These are phyloP conservation scores for Holotrichia oblita DNA, from an alignment of 1,140 invertebrate genomes.

Conservation along the genomic window DNA sequence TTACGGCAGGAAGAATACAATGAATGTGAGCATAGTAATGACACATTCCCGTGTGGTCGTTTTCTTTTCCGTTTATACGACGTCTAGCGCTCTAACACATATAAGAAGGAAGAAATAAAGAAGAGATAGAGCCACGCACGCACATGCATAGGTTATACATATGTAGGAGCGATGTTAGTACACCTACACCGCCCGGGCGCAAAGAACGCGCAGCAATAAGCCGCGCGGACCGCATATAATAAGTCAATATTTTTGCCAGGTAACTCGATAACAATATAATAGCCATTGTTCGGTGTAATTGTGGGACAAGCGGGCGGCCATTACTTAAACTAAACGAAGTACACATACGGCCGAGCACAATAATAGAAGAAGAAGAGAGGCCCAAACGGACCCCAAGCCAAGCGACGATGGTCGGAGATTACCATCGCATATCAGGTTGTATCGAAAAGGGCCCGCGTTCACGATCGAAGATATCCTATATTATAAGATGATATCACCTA, in stretches of 20 bases:
- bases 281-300: conserved; percentile 61
- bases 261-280: conserved; percentile 61
- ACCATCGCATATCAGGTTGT: conserved; percentile 37
- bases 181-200: not conserved
- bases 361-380: conserved; percentile 3
- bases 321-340: conserved; percentile 52
- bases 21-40: conserved; percentile 15
- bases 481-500: conserved; percentile 14
- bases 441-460: not conserved
- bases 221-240: conserved; percentile 53
- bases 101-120: not conserved
- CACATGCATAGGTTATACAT: conserved; percentile 7
- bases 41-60: conserved; percentile 1
- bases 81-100: not conserved
- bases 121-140: conserved; percentile 10
- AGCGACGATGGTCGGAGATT: conserved; percentile 21
- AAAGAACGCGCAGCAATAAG: conserved; percentile 6
- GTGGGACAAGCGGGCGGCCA: conserved; percentile 56
- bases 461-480: conserved; percentile 9
- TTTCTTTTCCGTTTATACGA: conserved; percentile 12
- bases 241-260: conserved; percentile 61
- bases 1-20: conserved; percentile 16
- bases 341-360: not conserved
- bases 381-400: not conserved
- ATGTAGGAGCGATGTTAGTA: conserved; percentile 8